A percentile compares a stretch with the other conserved stretches of the same genome.
These are phyloP conservation scores for Notolepis coatsorum DNA, from an alignment of 2,797 vertebrate species.

Conservation along the genomic window DNA sequence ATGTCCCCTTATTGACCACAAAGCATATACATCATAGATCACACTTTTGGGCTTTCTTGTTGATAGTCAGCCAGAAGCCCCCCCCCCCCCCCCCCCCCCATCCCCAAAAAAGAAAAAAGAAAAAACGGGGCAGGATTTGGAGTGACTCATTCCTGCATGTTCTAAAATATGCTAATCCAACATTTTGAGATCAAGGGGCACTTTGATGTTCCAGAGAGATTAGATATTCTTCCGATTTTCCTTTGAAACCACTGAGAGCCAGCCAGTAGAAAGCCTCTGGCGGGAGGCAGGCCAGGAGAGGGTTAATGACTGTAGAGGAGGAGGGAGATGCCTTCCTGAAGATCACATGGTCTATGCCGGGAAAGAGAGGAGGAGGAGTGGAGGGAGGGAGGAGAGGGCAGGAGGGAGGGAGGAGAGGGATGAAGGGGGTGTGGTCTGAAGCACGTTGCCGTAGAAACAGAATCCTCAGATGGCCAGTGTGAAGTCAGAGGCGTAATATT, in stretches of 20 bases:
- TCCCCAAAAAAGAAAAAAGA: too few species aligned
- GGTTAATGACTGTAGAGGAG: constrained; percentile 78
- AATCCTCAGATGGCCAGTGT: constrained; percentile 78
- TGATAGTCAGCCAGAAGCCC: background rate
- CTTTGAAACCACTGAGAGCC: constrained; percentile 61
- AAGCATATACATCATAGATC: background rate
- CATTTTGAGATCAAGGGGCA: constrained; percentile 59
- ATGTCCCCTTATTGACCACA: background rate
- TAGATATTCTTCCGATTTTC: constrained; percentile 53
- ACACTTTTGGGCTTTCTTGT: background rate
- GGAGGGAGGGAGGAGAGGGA: constrained; percentile 30
- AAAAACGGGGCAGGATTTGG: constrained; percentile 1
- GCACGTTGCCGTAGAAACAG: constrained; percentile 82
- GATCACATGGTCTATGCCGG: constrained; percentile 77
- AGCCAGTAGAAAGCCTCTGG: constrained; percentile 58
- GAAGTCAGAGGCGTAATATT: constrained; percentile 81
- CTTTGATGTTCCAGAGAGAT: constrained; percentile 70
- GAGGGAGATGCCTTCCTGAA: constrained; percentile 76
- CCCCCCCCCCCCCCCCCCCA: too few species aligned
- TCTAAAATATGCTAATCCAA: constrained; percentile 65
- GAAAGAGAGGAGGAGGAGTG: constrained; percentile 52
- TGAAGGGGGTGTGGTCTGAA: constrained; percentile 68
- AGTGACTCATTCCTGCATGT: constrained; percentile 35
- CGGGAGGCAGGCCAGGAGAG: constrained; percentile 55
- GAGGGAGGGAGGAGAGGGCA: constrained; percentile 34